Percentiles rank a stretch among this genome's conserved stretches.
Evolutionary conservation across 2,888 invertebrate genomes (phyloP).

Genomic region (Cosmorhoe ocellata): DNA sequence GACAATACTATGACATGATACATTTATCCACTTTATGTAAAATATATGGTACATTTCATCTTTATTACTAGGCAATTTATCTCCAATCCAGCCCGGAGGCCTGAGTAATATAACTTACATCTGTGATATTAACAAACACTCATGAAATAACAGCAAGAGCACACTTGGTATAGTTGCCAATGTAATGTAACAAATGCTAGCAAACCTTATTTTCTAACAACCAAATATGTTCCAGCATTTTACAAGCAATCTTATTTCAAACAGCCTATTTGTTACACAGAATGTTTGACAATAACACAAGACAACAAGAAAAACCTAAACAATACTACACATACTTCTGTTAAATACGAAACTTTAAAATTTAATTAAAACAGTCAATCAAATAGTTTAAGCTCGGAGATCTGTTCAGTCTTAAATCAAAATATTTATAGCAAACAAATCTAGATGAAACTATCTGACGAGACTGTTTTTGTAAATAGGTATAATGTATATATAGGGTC

Average conservation of each 20-base stretch:
- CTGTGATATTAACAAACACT: conserved; percentile 58
- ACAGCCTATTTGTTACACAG: conserved; percentile 39
- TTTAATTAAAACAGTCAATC: conserved; percentile 36
- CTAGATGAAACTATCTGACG: conserved; percentile 17
- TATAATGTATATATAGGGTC: conserved; percentile 38
- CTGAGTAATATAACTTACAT: conserved; percentile 52
- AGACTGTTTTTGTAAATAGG: conserved; percentile 18
- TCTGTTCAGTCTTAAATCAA: conserved; percentile 28
- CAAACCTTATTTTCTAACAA: conserved; percentile 10
- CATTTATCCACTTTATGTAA: conserved; percentile 29
- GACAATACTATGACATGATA: conserved; percentile 29
- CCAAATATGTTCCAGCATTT: conserved; percentile 21
- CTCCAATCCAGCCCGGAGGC: conserved; percentile 18
- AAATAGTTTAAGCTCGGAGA: conserved; percentile 18
- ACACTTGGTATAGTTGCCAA: conserved; percentile 21
- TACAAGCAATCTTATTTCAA: conserved; percentile 70
- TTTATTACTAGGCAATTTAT: conserved; percentile 31
- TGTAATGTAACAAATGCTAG: conserved; percentile 30
- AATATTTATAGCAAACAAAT: conserved; percentile 26
- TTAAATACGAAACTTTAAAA: conserved; percentile 56
- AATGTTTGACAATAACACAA: conserved; percentile 45
- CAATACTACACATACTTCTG: conserved; percentile 58
- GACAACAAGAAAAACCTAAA: conserved; percentile 46
- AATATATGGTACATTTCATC: conserved; percentile 28
- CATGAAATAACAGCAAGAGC: conserved; percentile 44